These are phyloP conservation scores for Ptychochromis oligacanthus DNA, from an alignment of 2,113 vertebrate species.

Conservation along the genomic window DNA sequence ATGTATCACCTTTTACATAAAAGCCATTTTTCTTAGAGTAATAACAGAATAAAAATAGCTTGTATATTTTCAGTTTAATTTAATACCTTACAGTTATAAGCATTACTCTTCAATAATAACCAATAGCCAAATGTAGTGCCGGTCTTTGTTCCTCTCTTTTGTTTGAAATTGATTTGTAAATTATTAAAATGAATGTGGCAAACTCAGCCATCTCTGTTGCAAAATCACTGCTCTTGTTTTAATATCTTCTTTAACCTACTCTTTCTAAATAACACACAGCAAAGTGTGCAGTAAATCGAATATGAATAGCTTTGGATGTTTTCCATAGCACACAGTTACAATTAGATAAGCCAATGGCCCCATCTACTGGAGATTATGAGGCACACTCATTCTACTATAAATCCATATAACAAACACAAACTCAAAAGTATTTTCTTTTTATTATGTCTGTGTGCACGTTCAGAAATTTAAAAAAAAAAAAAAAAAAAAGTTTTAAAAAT, in stretches of 20 bases:
- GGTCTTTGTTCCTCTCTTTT: constrained; percentile 20
- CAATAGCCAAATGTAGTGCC: neutral
- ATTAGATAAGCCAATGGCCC: neutral
- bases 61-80: constrained; percentile 23
- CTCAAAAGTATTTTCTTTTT: neutral
- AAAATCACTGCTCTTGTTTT: constrained; percentile 4
- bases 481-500: too few relatives aligned
- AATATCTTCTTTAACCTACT: neutral
- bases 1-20: neutral
- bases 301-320: fast-evolving
- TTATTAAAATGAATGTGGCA: constrained; percentile 59
- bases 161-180: constrained; percentile 65
- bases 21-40: neutral
- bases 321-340: fast-evolving
- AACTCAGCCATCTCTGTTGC: neutral
- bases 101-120: neutral
- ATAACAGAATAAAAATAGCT: neutral
- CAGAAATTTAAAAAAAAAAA: too few relatives aligned
- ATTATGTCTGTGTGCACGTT: neutral
- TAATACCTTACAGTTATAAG: neutral
- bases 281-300: neutral
- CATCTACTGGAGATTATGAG: constrained; percentile 51
- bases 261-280: neutral
- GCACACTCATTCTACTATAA: neutral
- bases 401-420: neutral